These are phyloP conservation scores for Siderastrea siderea DNA, from an alignment of 92 coral and sea anemone species.

Conservation along the genomic window DNA sequence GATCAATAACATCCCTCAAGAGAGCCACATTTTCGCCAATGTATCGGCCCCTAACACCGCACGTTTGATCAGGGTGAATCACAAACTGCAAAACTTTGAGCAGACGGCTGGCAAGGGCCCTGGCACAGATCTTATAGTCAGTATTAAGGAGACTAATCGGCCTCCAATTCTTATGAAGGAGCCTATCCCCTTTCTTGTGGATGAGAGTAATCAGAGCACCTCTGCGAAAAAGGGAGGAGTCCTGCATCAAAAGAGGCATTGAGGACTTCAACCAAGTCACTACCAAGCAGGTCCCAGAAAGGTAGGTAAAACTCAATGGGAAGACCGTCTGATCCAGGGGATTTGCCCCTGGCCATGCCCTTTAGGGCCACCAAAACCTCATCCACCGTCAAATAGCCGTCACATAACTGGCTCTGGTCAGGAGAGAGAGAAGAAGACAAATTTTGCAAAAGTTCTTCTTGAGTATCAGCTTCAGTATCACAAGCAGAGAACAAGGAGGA, in stretches of 20 bases:
- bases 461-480: no score
- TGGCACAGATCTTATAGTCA: slow-evolving; percentile 50
- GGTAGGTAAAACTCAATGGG: slow-evolving; percentile 46
- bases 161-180: slow-evolving; percentile 45
- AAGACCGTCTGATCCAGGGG: slow-evolving; percentile 43
- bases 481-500: no score
- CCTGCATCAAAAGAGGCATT: slow-evolving; percentile 9
- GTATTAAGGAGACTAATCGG: slow-evolving; percentile 57
- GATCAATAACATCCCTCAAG: slow-evolving; percentile 3
- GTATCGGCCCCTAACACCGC: slow-evolving; percentile 56
- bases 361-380: slow-evolving; percentile 24
- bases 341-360: slow-evolving; percentile 11
- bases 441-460: no score
- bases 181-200: slow-evolving; percentile 33
- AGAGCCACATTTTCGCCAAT: slow-evolving; percentile 53
- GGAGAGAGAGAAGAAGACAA: no score
- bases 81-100: slow-evolving; percentile 23
- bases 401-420: slow-evolving; percentile 1
- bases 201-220: slow-evolving; percentile 16
- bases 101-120: slow-evolving; percentile 36
- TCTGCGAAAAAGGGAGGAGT: not conserved
- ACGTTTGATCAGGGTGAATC: slow-evolving; percentile 47
- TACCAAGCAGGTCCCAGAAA: slow-evolving; percentile 42
- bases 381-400: slow-evolving; percentile 19
- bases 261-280: slow-evolving; percentile 24